Evolutionary conservation across 1,140 invertebrate species (phyloP).

Genomic region (Drosophila oshimai): DNA sequence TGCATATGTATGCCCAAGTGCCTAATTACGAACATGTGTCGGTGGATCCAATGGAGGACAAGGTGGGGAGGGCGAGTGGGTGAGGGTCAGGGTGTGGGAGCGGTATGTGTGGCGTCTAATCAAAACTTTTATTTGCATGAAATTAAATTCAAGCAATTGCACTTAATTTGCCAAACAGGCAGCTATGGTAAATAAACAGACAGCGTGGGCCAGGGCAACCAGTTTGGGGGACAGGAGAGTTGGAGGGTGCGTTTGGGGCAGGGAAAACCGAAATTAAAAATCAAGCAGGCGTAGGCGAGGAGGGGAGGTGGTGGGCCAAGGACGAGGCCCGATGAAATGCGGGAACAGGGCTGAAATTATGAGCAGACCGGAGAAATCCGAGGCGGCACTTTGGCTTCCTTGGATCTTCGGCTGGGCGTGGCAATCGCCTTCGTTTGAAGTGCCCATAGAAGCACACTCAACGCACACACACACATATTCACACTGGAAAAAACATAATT

Average conservation of each 20-base stretch:
- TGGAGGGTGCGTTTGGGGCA: neutral
- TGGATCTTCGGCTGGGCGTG: constrained; percentile 50
- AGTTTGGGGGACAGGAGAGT: neutral
- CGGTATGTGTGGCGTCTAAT: constrained; percentile 51
- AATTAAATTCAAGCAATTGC: constrained; percentile 82
- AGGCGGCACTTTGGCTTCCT: constrained; percentile 27
- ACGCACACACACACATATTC: constrained; percentile 12
- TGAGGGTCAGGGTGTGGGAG: neutral
- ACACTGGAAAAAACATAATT: neutral
- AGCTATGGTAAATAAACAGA: constrained; percentile 75
- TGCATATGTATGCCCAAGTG: constrained; percentile 40
- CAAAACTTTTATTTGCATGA: constrained; percentile 82
- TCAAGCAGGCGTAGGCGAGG: constrained; percentile 57
- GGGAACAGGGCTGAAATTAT: constrained; percentile 59
- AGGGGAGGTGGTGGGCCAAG: neutral
- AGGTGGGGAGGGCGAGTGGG: neutral
- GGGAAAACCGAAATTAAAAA: constrained; percentile 68
- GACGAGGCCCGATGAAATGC: constrained; percentile 10
- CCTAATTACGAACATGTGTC: constrained; percentile 77
- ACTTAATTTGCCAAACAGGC: constrained; percentile 79
- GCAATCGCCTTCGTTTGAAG: constrained; percentile 61
- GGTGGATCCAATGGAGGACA: constrained; percentile 16
- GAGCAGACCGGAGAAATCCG: constrained; percentile 62
- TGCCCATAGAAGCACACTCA: constrained; percentile 41
- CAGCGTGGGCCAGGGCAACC: constrained; percentile 31